These are phyloP conservation scores for Dryobotodes eremita DNA, from an alignment of 2,888 invertebrate species.

Conservation along the genomic window DNA sequence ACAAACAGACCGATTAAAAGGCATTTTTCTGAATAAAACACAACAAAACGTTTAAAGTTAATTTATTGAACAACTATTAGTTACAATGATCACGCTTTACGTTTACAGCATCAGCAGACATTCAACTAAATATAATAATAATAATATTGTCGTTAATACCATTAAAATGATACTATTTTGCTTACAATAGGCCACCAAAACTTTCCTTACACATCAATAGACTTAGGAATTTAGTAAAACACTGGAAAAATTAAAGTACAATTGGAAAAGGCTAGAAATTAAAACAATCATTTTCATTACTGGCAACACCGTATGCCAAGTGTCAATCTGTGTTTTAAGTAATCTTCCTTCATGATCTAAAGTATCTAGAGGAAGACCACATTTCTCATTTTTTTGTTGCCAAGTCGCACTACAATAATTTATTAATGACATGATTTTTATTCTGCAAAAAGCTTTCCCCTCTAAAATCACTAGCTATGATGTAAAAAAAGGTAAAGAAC, in stretches of 20 bases:
- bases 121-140: conserved; percentile 41
- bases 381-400: neutral
- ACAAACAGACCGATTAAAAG: neutral
- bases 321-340: neutral
- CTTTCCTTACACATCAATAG: conserved; percentile 22
- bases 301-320: neutral
- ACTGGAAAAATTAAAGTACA: conserved; percentile 3
- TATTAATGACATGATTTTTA: conserved; percentile 1
- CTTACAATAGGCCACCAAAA: conserved; percentile 52
- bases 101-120: conserved; percentile 37
- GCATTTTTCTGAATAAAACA: conserved; percentile 23
- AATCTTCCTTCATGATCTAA: neutral
- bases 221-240: conserved; percentile 24
- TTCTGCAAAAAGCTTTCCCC: neutral
- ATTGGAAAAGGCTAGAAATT: neutral
- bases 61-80: conserved; percentile 62
- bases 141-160: conserved; percentile 57
- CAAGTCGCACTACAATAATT: neutral
- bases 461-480: conserved; percentile 8
- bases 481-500: conserved; percentile 2
- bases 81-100: conserved; percentile 54
- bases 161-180: conserved; percentile 38
- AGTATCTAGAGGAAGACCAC: neutral
- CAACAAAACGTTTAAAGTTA: conserved; percentile 51
- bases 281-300: neutral